A percentile compares a stretch with the other conserved stretches of the same genome.
These are phyloP conservation scores for Hirtodrosophila alboralis DNA, from an alignment of 2,888 invertebrate species.

Conservation along the genomic window DNA sequence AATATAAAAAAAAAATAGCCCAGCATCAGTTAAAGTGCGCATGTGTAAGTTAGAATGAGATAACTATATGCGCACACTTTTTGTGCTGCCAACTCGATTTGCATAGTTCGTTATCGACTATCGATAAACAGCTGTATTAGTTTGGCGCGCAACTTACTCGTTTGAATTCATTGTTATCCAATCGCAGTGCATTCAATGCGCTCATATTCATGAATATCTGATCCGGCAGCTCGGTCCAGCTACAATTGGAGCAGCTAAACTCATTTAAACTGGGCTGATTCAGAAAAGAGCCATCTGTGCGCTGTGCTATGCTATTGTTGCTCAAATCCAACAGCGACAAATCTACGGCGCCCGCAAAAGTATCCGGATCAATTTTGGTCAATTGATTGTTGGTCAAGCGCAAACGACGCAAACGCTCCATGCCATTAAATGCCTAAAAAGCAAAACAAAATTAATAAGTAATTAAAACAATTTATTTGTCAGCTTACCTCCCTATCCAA, in stretches of 20 bases:
- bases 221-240: slow-evolving; percentile 81
- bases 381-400: slow-evolving; percentile 82
- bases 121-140: slow-evolving; percentile 40
- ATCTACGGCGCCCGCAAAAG: slow-evolving; percentile 79
- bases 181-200: slow-evolving; percentile 79
- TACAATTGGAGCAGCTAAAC: slow-evolving; percentile 82
- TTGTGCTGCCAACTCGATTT: slow-evolving; percentile 47
- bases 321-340: slow-evolving; percentile 82
- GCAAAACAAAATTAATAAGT: neutral
- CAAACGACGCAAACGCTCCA: slow-evolving; percentile 79
- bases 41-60: slow-evolving; percentile 46
- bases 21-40: slow-evolving; percentile 20
- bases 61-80: slow-evolving; percentile 25
- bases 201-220: slow-evolving; percentile 82
- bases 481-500: slow-evolving; percentile 77
- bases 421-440: slow-evolving; percentile 79
- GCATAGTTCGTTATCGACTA: slow-evolving; percentile 26
- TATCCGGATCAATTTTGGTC: slow-evolving; percentile 78
- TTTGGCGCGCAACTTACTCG: slow-evolving; percentile 69
- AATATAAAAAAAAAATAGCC: neutral
- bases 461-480: neutral
- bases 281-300: slow-evolving; percentile 76
- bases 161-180: slow-evolving; percentile 82
- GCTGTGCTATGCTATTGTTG: slow-evolving; percentile 81
- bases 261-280: slow-evolving; percentile 80